These are phyloP conservation scores for Atta cephalotes DNA, from an alignment of 1,140 invertebrate species.

Conservation along the genomic window DNA sequence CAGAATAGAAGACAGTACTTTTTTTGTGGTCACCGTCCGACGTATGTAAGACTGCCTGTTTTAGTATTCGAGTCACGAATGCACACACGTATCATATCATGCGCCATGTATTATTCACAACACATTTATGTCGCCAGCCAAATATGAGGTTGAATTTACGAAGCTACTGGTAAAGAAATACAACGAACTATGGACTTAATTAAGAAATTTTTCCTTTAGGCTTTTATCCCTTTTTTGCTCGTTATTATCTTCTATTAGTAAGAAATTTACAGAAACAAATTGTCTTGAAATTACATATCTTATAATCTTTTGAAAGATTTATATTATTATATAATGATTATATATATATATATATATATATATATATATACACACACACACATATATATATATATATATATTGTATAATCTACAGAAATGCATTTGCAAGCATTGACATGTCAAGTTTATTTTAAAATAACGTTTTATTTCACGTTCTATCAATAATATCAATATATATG, in stretches of 20 bases:
- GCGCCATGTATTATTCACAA: conserved; percentile 66
- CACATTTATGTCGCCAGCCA: conserved; percentile 48
- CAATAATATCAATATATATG: background rate
- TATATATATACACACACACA: too few species aligned
- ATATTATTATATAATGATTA: background rate
- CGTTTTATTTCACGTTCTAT: background rate
- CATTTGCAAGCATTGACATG: background rate
- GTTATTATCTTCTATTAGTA: background rate
- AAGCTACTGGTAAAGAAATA: background rate
- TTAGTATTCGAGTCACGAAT: conserved; percentile 58
- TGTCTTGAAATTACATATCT: background rate
- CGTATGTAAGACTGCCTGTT: conserved; percentile 33
- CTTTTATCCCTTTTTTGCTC: background rate
- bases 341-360: background rate
- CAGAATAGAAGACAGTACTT: conserved; percentile 35
- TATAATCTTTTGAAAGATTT: background rate
- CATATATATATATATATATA: too few species aligned
- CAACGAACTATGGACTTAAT: conserved; percentile 9
- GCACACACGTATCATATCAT: conserved; percentile 51
- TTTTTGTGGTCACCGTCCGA: conserved; percentile 49
- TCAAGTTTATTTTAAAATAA: conserved; percentile 4
- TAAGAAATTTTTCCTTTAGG: conserved; percentile 19
- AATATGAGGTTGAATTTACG: conserved; percentile 35
- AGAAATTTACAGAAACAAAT: background rate
- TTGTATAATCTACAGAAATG: background rate